Percentiles rank a stretch among this genome's conserved stretches.
phyloP scores from a whole-genome alignment of 2,888 invertebrate genomes.

The Dynastes tityus region DNA sequence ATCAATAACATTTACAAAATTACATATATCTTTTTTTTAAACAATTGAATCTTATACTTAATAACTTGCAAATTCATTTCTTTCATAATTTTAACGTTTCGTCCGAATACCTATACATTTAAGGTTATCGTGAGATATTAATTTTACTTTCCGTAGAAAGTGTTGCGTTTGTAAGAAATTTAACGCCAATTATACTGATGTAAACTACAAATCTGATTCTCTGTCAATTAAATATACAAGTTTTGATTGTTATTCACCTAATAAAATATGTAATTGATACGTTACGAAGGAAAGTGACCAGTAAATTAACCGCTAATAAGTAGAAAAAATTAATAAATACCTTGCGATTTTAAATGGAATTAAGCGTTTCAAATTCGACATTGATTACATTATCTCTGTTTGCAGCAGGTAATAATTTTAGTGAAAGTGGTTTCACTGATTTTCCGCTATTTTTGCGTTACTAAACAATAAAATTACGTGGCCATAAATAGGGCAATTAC shows the following conservation, averaged over 20 bases:
- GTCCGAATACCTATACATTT: neutral
- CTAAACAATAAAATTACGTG: neutral
- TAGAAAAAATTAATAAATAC: conserved; percentile 15
- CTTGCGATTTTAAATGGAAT: conserved; percentile 28
- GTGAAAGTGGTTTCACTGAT: conserved; percentile 31
- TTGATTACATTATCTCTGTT: conserved; percentile 28
- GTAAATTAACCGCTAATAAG: neutral
- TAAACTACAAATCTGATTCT: conserved; percentile 4
- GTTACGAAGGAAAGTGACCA: conserved; percentile 26
- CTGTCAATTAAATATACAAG: neutral
- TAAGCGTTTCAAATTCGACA: conserved; percentile 7
- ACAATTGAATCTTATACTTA: too few species aligned
- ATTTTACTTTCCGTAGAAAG: conserved; percentile 33
- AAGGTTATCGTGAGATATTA: conserved; percentile 28
- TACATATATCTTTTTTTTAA: too few species aligned
- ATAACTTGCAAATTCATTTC: neutral
- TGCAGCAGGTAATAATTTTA: conserved; percentile 24
- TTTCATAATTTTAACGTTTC: neutral
- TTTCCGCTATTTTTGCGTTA: conserved; percentile 35
- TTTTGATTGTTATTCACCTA: neutral
- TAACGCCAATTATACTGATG: conserved; percentile 11
- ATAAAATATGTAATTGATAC: conserved; percentile 33
- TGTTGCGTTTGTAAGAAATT: conserved; percentile 12
- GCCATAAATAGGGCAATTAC: neutral
- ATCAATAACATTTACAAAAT: too few species aligned